Base-by-base conservation (phyloP, 2,888 invertebrate species). In the Amphipoea oculea region DNA sequence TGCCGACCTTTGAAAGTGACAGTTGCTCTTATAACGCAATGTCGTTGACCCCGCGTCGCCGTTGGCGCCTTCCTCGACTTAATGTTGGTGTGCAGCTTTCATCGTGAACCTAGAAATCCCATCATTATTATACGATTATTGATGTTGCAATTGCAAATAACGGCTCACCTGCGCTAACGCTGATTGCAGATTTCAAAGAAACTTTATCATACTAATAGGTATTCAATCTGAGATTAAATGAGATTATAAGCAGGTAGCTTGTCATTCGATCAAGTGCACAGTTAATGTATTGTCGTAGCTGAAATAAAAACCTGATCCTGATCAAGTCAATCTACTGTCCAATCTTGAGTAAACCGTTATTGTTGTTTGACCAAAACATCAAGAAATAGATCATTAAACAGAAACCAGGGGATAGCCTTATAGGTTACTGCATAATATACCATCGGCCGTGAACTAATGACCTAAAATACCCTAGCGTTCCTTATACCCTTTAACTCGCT, bases 1-100 rank as follows among this genome's bases (percentile, higher is more conserved):
- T 92, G 91, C 82, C 94, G 95, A 96, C 96, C 96, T 96, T 96
- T 96, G 95, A 96, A 96, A 96, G 96, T 95, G 96, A 96, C 95
- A 96, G 96, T 95, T 93, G 93, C 94, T 95, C 92, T 93, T 86
- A 91, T 91, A 93, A 91, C 90, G 91, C 87, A 87, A 90, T 91
- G 96, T 94, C 96, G 92, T 92, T 94, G 96, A 96, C 94, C 96
- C 91, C 92, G 84, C 91, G 78, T 81, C 89, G 87, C 89, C 85
- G 89, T 87, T 89, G 88, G 90, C 93, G 93, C 92, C 93, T 93
- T 92, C 93, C 91, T 92, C 87, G 85, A 88, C 88, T 90, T 86
- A 86, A 89, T 89, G 88, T 86, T 89, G 86, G 88, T 92, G 86
- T 90, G 87, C 91, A 92, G 92, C 94, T 95, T 95, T 95, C 95